Evolutionary conservation across 2,113 vertebrate genomes (phyloP).

Genomic region (Dasyurus viverrinus): DNA sequence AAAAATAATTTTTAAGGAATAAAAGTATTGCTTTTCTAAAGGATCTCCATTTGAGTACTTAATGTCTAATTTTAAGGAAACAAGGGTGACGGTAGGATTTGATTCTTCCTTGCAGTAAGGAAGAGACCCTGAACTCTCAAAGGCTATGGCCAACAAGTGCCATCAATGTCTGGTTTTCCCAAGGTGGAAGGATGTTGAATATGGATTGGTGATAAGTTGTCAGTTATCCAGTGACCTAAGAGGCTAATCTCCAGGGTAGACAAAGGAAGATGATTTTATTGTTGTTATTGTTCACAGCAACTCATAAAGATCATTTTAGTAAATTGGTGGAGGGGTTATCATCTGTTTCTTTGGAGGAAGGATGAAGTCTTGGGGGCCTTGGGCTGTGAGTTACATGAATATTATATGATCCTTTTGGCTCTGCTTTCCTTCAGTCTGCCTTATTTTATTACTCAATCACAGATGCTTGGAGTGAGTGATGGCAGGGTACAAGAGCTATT

Average conservation of each 20-base stretch:
- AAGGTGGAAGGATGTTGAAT: neutral
- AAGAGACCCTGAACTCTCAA: neutral
- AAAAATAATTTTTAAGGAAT: neutral
- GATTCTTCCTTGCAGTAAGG: neutral
- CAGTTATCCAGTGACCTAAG: neutral
- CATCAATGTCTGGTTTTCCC: neutral
- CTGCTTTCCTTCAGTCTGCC: neutral
- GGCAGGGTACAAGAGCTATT: neutral
- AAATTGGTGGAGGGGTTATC: neutral
- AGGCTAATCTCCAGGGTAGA: neutral
- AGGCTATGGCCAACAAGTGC: neutral
- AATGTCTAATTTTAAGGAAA: neutral
- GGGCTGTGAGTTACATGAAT: neutral
- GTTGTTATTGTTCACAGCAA: neutral
- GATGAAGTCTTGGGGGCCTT: neutral
- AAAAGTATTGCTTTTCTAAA: neutral
- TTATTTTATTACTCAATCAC: neutral
- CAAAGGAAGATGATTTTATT: neutral
- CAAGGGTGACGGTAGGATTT: neutral
- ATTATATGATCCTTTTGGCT: neutral
- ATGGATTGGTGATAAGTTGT: neutral
- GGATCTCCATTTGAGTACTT: neutral
- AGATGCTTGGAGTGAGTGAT: neutral
- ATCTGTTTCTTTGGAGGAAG: neutral
- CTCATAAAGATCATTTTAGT: neutral